Percentiles rank a stretch among this genome's conserved stretches.
These are phyloP conservation scores for Dysdera silvatica DNA, from an alignment of 1,140 invertebrate species.

Conservation along the genomic window DNA sequence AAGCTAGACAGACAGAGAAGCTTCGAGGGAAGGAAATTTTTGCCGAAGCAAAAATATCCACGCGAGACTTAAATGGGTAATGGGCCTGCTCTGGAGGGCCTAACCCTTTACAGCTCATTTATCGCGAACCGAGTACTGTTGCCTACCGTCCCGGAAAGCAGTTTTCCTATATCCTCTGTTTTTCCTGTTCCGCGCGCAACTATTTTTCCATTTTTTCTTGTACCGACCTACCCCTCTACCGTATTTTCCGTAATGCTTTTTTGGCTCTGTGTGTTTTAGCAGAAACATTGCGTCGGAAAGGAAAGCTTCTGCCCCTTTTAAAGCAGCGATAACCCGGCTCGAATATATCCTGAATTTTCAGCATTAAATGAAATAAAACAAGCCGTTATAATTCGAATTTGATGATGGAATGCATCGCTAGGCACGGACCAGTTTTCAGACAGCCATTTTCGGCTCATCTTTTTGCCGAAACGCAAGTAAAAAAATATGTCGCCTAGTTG, in stretches of 20 bases:
- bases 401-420: slow-evolving; percentile 9
- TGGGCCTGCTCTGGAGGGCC: not conserved
- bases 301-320: slow-evolving; percentile 12
- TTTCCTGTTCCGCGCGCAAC: slow-evolving; percentile 21
- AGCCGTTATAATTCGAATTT: slow-evolving; percentile 23
- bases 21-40: too few species aligned
- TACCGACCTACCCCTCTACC: slow-evolving; percentile 1
- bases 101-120: slow-evolving; percentile 25
- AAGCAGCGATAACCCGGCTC: slow-evolving; percentile 25
- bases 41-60: too few species aligned
- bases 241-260: not conserved
- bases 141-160: slow-evolving; percentile 15
- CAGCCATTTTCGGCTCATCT: not conserved
- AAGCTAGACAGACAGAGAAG: too few species aligned
- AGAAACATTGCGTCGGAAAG: slow-evolving; percentile 8
- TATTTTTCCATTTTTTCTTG: slow-evolving; percentile 24
- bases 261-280: slow-evolving; percentile 1
- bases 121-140: slow-evolving; percentile 5
- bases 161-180: slow-evolving; percentile 19
- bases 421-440: not conserved
- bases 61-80: slow-evolving; percentile 21
- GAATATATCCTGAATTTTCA: slow-evolving; percentile 19
- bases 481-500: not conserved
- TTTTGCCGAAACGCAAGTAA: too few species aligned
- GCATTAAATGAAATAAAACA: slow-evolving; percentile 29